Conservation (phyloP, 1,140 invertebrate species). For the Danaus melanippus region DNA sequence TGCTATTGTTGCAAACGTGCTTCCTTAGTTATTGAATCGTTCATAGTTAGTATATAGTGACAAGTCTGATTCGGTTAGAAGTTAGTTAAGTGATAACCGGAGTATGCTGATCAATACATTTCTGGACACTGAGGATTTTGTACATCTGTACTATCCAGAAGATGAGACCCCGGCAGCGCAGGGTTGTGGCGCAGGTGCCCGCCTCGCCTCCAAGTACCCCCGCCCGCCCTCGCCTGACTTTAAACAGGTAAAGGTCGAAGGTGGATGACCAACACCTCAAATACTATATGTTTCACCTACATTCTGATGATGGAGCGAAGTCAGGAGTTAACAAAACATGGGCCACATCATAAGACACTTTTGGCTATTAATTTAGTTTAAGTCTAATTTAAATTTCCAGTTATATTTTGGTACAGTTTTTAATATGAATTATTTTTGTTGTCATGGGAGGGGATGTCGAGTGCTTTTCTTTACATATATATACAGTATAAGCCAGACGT, state of each 20-base stretch:
- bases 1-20: conserved; percentile 37
- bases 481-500: no score
- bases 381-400: neutral
- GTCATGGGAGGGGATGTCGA: no score
- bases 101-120: conserved; percentile 68
- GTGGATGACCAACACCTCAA: no score
- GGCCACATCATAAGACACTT: neutral
- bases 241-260: conserved; percentile 37
- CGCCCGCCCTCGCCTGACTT: conserved; percentile 54
- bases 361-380: conserved; percentile 1
- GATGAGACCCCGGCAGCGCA: conserved; percentile 52
- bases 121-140: conserved; percentile 68
- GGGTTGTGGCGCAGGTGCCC: conserved; percentile 57
- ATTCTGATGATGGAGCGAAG: no score
- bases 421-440: no score
- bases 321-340: neutral
- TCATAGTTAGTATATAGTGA: conserved; percentile 42
- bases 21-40: conserved; percentile 29
- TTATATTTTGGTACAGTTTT: no score
- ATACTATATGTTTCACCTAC: neutral
- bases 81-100: conserved; percentile 38
- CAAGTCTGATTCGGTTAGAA: conserved; percentile 51
- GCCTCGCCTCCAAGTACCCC: conserved; percentile 57
- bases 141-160: conserved; percentile 63
- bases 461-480: no score